phyloP scores from a whole-genome alignment of 1,140 invertebrate genomes.

The Drosophila ananassae region DNA sequence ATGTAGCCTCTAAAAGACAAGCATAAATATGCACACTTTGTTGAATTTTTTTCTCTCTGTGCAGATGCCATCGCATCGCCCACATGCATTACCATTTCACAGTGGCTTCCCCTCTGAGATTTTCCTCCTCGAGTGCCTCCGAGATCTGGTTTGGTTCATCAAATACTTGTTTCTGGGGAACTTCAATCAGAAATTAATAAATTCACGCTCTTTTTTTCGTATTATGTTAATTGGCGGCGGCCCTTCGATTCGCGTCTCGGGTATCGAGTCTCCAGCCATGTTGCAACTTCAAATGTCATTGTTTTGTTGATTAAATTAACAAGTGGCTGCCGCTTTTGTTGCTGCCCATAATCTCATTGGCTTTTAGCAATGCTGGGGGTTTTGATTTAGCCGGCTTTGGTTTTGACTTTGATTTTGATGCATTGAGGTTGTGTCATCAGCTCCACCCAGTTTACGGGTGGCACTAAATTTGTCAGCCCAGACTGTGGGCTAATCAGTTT shows the following conservation, averaged over 20 bases:
- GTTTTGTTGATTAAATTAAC: slow-evolving; percentile 66
- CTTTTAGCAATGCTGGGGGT: slow-evolving; percentile 8
- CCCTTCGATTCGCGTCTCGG: slow-evolving; percentile 34
- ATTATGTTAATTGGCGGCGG: slow-evolving; percentile 59
- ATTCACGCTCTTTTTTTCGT: slow-evolving; percentile 35
- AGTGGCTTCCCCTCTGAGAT: slow-evolving; percentile 19
- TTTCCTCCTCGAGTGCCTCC: slow-evolving; percentile 17
- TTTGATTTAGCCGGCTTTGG: slow-evolving; percentile 21
- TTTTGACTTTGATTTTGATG: slow-evolving; percentile 47
- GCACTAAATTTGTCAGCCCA: slow-evolving; percentile 11
- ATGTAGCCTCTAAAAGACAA: background rate
- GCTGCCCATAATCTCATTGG: slow-evolving; percentile 22
- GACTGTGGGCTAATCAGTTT: background rate
- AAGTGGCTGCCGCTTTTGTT: slow-evolving; percentile 34
- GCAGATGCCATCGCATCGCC: slow-evolving; percentile 22
- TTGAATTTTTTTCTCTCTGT: slow-evolving; percentile 7
- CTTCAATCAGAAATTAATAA: slow-evolving; percentile 66
- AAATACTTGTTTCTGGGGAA: slow-evolving; percentile 18
- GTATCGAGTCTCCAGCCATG: slow-evolving; percentile 41
- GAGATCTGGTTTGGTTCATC: slow-evolving; percentile 32
- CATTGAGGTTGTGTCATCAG: slow-evolving; percentile 45
- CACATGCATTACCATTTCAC: slow-evolving; percentile 35
- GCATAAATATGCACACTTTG: background rate
- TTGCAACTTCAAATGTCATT: slow-evolving; percentile 59
- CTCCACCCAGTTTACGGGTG: slow-evolving; percentile 26